phyloP scores from a whole-genome alignment of 2,113 vertebrate genomes.

The Nothocercus julius region DNA sequence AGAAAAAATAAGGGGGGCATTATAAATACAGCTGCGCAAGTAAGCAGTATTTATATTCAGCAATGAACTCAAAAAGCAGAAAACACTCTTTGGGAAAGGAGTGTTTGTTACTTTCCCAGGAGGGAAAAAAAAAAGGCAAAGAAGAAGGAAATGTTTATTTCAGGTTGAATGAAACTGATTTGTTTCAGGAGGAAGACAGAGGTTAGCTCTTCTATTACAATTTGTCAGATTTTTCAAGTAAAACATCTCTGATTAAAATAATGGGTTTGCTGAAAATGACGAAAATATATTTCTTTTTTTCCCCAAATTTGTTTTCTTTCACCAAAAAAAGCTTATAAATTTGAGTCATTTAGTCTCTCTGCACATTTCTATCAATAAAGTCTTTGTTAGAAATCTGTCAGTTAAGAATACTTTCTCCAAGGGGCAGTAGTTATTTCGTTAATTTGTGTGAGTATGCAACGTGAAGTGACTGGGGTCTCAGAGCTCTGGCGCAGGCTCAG shows the following conservation, averaged over 20 bases:
- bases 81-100: not conserved
- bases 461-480: not conserved
- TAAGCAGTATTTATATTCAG: not conserved
- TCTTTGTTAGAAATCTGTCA: not conserved
- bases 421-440: not conserved
- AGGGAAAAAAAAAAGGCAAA: not conserved
- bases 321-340: not conserved
- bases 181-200: not conserved
- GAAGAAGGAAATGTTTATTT: conserved; percentile 16
- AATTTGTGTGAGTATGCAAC: not conserved
- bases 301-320: not conserved
- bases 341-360: not conserved
- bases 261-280: not conserved
- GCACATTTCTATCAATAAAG: not conserved
- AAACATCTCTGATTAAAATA: not conserved
- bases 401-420: not conserved
- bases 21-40: not conserved
- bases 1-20: not conserved
- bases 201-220: not conserved
- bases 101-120: conserved; percentile 19
- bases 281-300: not conserved
- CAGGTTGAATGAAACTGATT: not conserved
- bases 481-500: not conserved
- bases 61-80: not conserved
- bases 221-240: conserved; percentile 1